phyloP scores from a whole-genome alignment of 2,888 invertebrate species.

The Ariolimax columbianus region DNA sequence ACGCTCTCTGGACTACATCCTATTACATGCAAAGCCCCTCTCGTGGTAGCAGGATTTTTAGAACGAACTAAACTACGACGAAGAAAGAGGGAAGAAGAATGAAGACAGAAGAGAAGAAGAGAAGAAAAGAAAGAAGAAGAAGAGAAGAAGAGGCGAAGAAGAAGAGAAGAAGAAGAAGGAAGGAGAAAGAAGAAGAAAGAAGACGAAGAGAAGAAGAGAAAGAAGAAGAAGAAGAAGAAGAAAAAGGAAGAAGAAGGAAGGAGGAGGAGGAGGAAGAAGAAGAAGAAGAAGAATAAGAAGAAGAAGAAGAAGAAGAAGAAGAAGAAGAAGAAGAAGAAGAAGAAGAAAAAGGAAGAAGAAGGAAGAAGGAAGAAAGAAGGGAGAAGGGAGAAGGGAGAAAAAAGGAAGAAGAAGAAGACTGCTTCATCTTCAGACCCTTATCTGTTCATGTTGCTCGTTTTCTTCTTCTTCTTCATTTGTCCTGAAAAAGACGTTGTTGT shows the following conservation, averaged over 20 bases:
- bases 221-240: background rate
- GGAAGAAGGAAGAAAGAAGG: too few species aligned
- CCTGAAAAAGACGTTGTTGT: too few species aligned
- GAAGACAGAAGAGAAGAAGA: background rate
- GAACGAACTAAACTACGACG: background rate
- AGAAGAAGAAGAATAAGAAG: background rate
- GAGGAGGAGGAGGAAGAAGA: slow-evolving; percentile 16
- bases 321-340: background rate
- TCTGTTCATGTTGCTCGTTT: too few species aligned
- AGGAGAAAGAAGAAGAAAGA: background rate
- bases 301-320: slow-evolving; percentile 18
- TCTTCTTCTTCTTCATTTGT: too few species aligned
- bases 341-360: too few species aligned
- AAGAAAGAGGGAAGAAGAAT: background rate
- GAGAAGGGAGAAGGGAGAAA: too few species aligned
- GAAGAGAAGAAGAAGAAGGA: too few species aligned
- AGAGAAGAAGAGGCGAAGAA: background rate
- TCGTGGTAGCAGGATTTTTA: too few species aligned
- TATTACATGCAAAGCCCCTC: too few species aligned
- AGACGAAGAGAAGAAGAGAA: background rate
- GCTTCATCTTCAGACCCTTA: too few species aligned
- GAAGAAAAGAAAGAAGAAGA: background rate
- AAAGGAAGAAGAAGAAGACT: too few species aligned
- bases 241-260: background rate
- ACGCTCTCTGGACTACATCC: too few species aligned